phyloP scores from a whole-genome alignment of 2,113 vertebrate species.

The Pandion haliaetus region DNA sequence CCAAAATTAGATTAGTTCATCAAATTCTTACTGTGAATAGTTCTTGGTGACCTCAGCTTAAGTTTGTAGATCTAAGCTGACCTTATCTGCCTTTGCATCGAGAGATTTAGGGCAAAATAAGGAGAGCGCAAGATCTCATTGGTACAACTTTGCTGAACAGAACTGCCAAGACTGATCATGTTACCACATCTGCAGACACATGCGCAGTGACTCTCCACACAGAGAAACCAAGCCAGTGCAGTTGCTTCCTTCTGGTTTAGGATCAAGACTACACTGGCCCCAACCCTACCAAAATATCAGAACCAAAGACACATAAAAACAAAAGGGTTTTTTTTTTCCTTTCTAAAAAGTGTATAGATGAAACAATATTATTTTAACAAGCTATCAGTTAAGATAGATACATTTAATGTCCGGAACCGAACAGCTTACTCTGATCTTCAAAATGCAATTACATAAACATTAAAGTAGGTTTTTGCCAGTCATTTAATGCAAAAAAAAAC shows the following conservation, averaged over 20 bases:
- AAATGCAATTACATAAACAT: not conserved
- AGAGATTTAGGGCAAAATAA: constrained; percentile 4
- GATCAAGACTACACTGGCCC: not conserved
- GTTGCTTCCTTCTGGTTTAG: constrained; percentile 15
- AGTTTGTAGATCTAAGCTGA: not conserved
- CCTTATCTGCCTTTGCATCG: not conserved
- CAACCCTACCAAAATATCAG: not conserved
- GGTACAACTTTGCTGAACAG: not conserved
- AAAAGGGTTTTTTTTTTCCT: not conserved
- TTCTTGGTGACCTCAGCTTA: not conserved
- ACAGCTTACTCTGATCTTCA: not conserved
- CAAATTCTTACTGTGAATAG: not conserved
- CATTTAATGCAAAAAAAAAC: not conserved
- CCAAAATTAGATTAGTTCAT: accelerated
- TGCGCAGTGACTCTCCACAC: not conserved
- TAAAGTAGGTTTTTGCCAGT: not conserved
- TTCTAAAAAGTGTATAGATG: not conserved
- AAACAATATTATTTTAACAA: not conserved
- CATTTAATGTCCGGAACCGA: not conserved
- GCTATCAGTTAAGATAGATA: not conserved
- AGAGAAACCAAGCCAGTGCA: not conserved
- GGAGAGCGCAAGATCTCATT: not conserved
- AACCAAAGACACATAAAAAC: not conserved
- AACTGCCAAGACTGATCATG: constrained; percentile 40
- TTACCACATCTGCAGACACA: constrained; percentile 48